Evolutionary conservation across 1,140 invertebrate species (phyloP).

Genomic region (Andricus grossulariae): DNA sequence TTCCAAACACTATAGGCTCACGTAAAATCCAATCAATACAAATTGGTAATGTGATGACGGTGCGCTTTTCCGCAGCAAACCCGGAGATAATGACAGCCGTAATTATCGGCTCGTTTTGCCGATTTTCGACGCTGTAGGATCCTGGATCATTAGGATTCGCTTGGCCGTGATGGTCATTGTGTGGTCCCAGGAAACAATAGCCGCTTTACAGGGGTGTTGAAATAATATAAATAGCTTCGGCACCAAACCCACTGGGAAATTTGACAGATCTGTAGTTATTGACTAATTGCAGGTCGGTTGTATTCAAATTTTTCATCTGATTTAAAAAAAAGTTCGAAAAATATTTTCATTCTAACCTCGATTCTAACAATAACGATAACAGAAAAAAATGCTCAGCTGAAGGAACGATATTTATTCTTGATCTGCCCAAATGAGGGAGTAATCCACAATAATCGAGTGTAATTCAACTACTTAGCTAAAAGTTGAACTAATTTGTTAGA

Average conservation of each 20-base stretch:
- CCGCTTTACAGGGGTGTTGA: constrained; percentile 53
- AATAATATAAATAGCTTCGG: constrained; percentile 64
- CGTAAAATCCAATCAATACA: constrained; percentile 64
- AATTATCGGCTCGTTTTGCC: constrained; percentile 66
- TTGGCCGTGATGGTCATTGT: constrained; percentile 36
- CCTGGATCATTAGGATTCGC: constrained; percentile 55
- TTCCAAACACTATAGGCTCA: not conserved
- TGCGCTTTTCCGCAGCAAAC: constrained; percentile 64
- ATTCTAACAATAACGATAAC: no score
- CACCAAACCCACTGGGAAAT: constrained; percentile 44
- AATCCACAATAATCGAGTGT: no score
- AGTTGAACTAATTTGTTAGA: no score
- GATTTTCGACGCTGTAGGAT: constrained; percentile 54
- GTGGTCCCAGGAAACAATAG: constrained; percentile 61
- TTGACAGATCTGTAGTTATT: constrained; percentile 4
- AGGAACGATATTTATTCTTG: no score
- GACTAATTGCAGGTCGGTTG: not conserved
- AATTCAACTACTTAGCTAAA: no score
- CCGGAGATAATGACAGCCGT: constrained; percentile 63
- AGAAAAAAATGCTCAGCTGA: no score
- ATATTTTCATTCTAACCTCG: not conserved
- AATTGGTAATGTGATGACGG: constrained; percentile 67
- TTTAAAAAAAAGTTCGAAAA: not conserved
- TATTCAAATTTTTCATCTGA: not conserved
- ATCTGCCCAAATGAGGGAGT: no score